Evolutionary conservation across 2,888 invertebrate species (phyloP), one percentile per base, ranked within the genome.

Genomic region (Stenolophus ochropezus): DNA sequence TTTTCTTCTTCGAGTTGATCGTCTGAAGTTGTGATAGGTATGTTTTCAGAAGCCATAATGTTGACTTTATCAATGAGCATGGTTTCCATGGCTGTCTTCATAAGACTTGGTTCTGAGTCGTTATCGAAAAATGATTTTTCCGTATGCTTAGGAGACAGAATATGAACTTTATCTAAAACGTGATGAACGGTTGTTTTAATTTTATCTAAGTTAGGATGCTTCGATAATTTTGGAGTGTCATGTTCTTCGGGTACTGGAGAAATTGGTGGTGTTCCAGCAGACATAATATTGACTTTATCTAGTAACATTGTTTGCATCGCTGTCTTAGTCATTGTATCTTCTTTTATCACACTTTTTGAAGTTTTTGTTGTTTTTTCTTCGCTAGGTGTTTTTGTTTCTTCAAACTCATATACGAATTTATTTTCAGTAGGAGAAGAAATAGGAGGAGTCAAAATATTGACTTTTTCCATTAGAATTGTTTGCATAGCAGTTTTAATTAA

Each of bases 11-110:
- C 8, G 25, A 25, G 49, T 4, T 6, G 27, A 4, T 25, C 23
- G 47, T 73, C 73, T 53, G 23, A n/a, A 14, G 2, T 14, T 53
- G 53, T 23, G 1, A 14, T 2, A 16, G 53, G 14, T 14, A 65
- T 8, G 6, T 8, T 65, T 21, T 47, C 65, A 1, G 61, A 65
- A 5, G 78, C 11, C 47, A 65, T 16, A 6, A 80, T 80, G 58
- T 80, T 71, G 11, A 73, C 58, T 80, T 71, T 80, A 71, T 88
- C 88, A 42, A 88, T 84, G 20, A 89, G 84, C 82, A 89, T 87
- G n/a, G 87, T 87, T 84, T 89, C 87, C 86, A 89, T 87, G 25
- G 88, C 88, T 3, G 88, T 88, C 83, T 87, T 86, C n/a, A 88
- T 82, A 71, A 88, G 84, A 69, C 87, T 84, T 83, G 85, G 85